Evolutionary conservation across 2,113 vertebrate genomes (phyloP), one percentile per base, ranked within the genome.

Genomic region (Strigops habroptila): DNA sequence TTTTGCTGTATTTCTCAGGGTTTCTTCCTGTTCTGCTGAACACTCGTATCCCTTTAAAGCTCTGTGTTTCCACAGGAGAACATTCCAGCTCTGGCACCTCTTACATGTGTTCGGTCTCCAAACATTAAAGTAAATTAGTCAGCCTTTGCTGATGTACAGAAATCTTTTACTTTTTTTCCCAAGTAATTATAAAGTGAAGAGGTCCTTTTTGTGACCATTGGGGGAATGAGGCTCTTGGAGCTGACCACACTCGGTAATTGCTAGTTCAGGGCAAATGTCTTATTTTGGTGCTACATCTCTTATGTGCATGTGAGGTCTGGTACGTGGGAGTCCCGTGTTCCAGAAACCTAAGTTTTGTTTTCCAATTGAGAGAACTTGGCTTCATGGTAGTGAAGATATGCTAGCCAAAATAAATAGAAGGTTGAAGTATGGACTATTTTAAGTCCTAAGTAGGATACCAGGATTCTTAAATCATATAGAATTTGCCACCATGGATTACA

Each of bases 401-500:
- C 35, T 65, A 91, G 92, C 93, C 93, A 96, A 96, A 93, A 76
- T 79, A 94, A 96, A 93, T 11, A 91, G 55, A 90, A 93, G 77
- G 92, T 85, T 62, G 73, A 84, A 91, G 77, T 48, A 24, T 64
- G 44, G 83, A 44, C 82, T 88, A 86, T 97, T 90, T 96, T 91
- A 94, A 93, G 90, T 75, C 39, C 51, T 43, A 31, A 90, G 62
- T 35, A 76, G 88, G 93, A 91, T 84, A 93, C 48, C 69, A 82
- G 73, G n/a, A 71, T 95, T 88, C 78, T 93, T 88, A 95, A 94
- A 83, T 95, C 43, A 90, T 79, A 75, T 52, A 85, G 90, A 92
- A 95, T 96, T 96, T 95, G 62, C 65, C 65, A 76, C 39, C 8
- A 5, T 92, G 77, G 74, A 76, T 95, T 91, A 91, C 86, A 71